These are phyloP conservation scores for Cairina moschata DNA, from an alignment of 2,113 vertebrate species.

Conservation along the genomic window DNA sequence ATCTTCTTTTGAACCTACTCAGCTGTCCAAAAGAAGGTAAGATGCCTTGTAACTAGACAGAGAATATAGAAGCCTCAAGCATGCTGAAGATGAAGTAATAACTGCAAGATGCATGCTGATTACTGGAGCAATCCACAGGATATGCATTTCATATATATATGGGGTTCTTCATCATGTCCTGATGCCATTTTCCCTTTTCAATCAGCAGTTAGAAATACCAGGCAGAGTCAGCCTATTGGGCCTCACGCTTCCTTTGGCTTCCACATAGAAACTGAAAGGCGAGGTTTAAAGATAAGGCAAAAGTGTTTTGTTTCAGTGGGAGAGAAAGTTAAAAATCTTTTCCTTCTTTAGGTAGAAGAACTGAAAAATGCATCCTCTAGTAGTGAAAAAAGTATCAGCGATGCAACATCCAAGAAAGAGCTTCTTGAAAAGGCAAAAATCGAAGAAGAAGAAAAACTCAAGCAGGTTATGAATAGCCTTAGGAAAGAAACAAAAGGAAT, in stretches of 20 bases:
- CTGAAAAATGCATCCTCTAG: conserved; percentile 79
- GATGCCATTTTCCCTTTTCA: not conserved
- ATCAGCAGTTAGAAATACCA: not conserved
- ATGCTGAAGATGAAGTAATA: not conserved
- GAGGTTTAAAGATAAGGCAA: not conserved
- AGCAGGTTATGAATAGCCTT: conserved; percentile 87
- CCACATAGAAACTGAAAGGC: not conserved
- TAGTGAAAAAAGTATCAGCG: conserved; percentile 82
- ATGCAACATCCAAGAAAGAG: conserved; percentile 81
- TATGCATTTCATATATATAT: no score
- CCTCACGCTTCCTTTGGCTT: not conserved
- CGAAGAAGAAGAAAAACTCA: conserved; percentile 86
- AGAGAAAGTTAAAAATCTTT: not conserved
- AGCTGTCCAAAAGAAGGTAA: not conserved
- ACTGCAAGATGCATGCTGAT: not conserved
- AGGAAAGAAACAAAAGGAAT: conserved; percentile 90
- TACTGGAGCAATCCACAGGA: not conserved
- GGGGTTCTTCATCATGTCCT: not conserved
- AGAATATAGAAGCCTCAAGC: not conserved
- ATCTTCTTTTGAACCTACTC: not conserved
- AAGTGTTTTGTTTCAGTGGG: not conserved
- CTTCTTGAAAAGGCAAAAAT: conserved; percentile 84
- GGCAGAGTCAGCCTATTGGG: no score
- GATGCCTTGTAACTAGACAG: not conserved
- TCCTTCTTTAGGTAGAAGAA: conserved; percentile 85